These are phyloP conservation scores for Brachyhypopomus occidentalis DNA, from an alignment of 2,113 vertebrate species.

Conservation along the genomic window DNA sequence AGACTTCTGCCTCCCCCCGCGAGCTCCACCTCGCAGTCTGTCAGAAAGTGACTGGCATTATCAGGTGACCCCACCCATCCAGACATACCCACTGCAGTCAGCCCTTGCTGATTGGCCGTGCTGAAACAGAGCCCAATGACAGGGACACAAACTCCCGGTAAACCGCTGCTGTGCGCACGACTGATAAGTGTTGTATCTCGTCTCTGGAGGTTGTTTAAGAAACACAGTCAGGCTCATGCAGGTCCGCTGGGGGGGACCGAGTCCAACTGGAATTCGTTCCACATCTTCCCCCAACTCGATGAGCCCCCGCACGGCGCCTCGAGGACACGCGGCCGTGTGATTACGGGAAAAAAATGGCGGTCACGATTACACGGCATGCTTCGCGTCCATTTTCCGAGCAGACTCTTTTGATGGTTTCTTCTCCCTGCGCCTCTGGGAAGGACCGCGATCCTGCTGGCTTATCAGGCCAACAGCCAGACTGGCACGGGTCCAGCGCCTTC, in stretches of 20 bases:
- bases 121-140: neutral
- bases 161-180: constrained; percentile 3
- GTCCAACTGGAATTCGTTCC: constrained; percentile 14
- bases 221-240: neutral
- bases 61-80: neutral
- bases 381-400: neutral
- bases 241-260: neutral
- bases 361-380: neutral
- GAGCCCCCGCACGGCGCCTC: neutral
- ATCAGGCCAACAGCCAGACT: neutral
- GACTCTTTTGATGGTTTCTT: no score
- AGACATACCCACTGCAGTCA: neutral
- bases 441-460: neutral
- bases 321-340: neutral
- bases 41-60: neutral
- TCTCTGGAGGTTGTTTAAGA: constrained; percentile 3
- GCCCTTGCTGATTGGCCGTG: neutral
- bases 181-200: neutral
- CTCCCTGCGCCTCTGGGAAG: no score
- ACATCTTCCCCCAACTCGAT: neutral
- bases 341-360: neutral
- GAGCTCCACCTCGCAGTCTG: neutral
- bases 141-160: constrained; percentile 22
- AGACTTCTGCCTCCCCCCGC: no score
- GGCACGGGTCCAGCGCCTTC: neutral